These are phyloP conservation scores for Rhamnusium bicolor DNA, from an alignment of 2,888 invertebrate species.

Conservation along the genomic window DNA sequence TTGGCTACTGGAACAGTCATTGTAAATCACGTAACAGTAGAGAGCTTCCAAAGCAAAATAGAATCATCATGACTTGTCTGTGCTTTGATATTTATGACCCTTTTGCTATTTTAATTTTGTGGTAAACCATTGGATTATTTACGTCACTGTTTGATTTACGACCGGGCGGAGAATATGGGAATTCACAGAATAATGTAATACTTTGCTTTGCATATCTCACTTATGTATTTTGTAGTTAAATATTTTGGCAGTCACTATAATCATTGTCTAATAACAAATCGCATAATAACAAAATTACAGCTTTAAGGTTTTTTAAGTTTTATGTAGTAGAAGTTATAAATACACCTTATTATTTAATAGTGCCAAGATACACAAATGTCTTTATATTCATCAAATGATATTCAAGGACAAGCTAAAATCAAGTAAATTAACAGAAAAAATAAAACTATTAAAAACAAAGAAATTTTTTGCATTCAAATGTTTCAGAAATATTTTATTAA, in stretches of 20 bases:
- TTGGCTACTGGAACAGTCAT: constrained; percentile 43
- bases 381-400: no score
- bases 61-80: constrained; percentile 49
- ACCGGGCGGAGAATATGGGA: constrained; percentile 33
- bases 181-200: constrained; percentile 20
- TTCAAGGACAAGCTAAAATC: no score
- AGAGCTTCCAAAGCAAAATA: constrained; percentile 35
- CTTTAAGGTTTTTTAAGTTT: no score
- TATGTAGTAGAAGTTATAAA: no score
- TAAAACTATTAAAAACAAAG: no score
- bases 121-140: constrained; percentile 49
- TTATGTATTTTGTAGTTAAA: not conserved
- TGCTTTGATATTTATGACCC: constrained; percentile 48
- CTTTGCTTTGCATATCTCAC: not conserved
- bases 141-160: constrained; percentile 40
- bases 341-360: no score
- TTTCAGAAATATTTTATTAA: no score
- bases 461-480: no score
- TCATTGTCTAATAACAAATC: no score
- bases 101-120: constrained; percentile 52
- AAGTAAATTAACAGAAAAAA: no score
- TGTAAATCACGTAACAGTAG: constrained; percentile 48
- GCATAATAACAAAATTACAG: no score
- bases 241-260: not conserved
- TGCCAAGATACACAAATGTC: no score